Percentiles rank a stretch among this genome's conserved stretches.
These are phyloP conservation scores for Trichogramma dendrolimi DNA, from an alignment of 2,888 invertebrate genomes.

Conservation along the genomic window DNA sequence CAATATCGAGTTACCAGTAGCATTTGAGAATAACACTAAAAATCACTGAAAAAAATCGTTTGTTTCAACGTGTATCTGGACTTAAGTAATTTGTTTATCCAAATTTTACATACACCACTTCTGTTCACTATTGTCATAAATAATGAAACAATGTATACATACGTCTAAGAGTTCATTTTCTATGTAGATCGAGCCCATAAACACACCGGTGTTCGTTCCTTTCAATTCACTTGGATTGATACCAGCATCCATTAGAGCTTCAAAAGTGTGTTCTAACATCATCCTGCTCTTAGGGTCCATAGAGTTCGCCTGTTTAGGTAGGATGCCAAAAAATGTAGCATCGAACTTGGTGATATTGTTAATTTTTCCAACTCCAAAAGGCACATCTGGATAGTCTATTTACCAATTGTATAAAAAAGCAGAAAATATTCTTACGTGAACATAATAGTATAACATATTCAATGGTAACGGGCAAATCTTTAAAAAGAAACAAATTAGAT, in stretches of 20 bases:
- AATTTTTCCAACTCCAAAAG: background rate
- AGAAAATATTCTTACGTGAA: background rate
- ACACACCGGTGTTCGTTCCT: constrained; percentile 58
- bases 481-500: background rate
- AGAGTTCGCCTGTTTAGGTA: constrained; percentile 2
- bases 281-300: constrained; percentile 15
- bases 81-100: background rate
- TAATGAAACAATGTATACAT: no score
- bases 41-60: no score
- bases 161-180: no score
- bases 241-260: constrained; percentile 27
- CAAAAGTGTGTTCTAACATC: constrained; percentile 8
- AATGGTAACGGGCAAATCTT: background rate
- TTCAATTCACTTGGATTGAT: constrained; percentile 40
- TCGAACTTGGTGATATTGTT: background rate
- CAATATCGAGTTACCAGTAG: no score
- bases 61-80: no score
- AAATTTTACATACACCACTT: no score
- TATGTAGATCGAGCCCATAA: constrained; percentile 35
- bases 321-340: constrained; percentile 5
- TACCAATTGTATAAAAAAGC: background rate
- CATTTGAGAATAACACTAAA: no score
- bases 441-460: background rate
- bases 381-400: background rate
- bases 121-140: no score